Evolutionary conservation across 1,140 invertebrate genomes (phyloP).

Genomic region (Zaprionus lachaisei): DNA sequence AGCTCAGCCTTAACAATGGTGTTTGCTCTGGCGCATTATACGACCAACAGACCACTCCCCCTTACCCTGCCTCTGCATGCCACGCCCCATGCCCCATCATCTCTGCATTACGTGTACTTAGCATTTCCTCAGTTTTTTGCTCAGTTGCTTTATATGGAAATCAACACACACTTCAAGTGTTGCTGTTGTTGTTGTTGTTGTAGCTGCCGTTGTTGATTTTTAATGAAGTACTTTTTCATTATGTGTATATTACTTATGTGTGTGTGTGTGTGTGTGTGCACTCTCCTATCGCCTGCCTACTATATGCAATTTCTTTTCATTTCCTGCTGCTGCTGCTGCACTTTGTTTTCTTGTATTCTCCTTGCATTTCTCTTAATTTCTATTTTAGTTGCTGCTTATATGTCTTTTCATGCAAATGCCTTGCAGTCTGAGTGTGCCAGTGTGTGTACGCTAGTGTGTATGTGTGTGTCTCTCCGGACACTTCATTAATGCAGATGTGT

Average conservation of each 20-base stretch:
- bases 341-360: constrained; percentile 34
- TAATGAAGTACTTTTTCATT: constrained; percentile 82
- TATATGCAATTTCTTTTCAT: constrained; percentile 77
- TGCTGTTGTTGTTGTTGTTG: constrained; percentile 53
- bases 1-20: not conserved
- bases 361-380: constrained; percentile 69
- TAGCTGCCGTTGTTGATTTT: constrained; percentile 64
- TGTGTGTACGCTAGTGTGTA: constrained; percentile 28
- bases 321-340: constrained; percentile 55
- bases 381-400: constrained; percentile 65
- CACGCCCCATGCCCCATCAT: constrained; percentile 4
- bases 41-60: not conserved
- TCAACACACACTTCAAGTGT: constrained; percentile 69
- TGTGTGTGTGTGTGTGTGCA: not conserved
- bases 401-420: constrained; percentile 72
- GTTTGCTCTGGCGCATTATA: constrained; percentile 9
- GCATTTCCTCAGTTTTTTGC: constrained; percentile 70
- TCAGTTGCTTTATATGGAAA: constrained; percentile 72
- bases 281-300: constrained; percentile 1
- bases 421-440: constrained; percentile 23
- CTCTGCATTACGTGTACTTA: constrained; percentile 64
- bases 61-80: not conserved
- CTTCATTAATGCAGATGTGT: constrained; percentile 54
- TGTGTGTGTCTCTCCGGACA: constrained; percentile 50
- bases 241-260: constrained; percentile 52